Evolutionary conservation across 2,888 invertebrate species (phyloP).

Genomic region (Drosophila sordidula): DNA sequence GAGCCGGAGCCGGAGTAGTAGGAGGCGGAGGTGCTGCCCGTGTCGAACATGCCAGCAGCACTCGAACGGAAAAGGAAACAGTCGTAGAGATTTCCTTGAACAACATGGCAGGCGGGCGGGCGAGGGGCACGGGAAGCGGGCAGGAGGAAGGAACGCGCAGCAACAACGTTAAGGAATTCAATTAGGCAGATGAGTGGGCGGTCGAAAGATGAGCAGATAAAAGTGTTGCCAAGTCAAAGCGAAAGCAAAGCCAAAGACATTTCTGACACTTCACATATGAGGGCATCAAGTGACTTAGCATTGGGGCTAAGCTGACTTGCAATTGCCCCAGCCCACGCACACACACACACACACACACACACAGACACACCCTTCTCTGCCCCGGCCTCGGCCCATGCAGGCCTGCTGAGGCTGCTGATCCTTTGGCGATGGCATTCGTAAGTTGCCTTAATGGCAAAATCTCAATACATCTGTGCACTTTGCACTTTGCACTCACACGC

Average conservation of each 20-base stretch:
- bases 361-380: too few relatives aligned
- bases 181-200: conserved; percentile 75
- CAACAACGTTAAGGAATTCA: conserved; percentile 71
- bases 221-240: conserved; percentile 73
- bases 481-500: conserved; percentile 51
- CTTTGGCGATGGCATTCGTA: conserved; percentile 53
- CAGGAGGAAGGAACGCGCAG: too few relatives aligned
- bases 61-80: conserved; percentile 74
- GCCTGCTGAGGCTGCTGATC: conserved; percentile 71
- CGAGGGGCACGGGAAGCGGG: neutral
- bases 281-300: conserved; percentile 62
- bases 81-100: conserved; percentile 71
- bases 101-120: conserved; percentile 26
- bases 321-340: conserved; percentile 17
- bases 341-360: neutral
- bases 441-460: conserved; percentile 67
- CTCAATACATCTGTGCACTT: conserved; percentile 66
- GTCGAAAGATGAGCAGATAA: conserved; percentile 57
- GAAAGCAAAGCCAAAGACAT: conserved; percentile 56
- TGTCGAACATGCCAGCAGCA: conserved; percentile 65
- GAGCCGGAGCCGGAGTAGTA: conserved; percentile 27
- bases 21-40: conserved; percentile 30
- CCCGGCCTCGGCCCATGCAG: too few relatives aligned
- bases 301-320: conserved; percentile 57
- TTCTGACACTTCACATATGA: conserved; percentile 76